Percentiles rank a stretch among this genome's conserved stretches.
These are phyloP conservation scores for Drosophila pachea DNA, from an alignment of 1,140 invertebrate genomes.

Conservation along the genomic window DNA sequence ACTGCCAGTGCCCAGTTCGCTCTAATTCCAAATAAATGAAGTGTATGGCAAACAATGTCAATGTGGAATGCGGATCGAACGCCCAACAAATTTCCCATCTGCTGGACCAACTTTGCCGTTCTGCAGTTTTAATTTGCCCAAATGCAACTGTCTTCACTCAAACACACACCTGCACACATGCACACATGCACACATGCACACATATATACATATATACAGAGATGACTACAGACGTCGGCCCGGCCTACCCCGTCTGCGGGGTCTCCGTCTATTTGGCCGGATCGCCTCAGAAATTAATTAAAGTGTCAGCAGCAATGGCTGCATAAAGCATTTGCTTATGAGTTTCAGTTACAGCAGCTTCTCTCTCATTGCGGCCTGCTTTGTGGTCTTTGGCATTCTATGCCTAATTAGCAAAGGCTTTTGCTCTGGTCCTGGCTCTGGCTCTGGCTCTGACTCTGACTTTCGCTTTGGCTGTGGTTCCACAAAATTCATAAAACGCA, in stretches of 20 bases:
- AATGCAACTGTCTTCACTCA: constrained; percentile 46
- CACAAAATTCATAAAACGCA: constrained; percentile 47
- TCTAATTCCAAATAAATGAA: constrained; percentile 78
- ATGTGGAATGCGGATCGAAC: constrained; percentile 25
- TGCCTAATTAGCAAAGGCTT: constrained; percentile 58
- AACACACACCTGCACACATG: too few relatives aligned
- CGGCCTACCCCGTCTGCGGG: too few relatives aligned
- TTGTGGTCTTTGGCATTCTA: constrained; percentile 22
- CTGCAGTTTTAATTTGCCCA: constrained; percentile 57
- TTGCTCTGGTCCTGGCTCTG: not conserved
- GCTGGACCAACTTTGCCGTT: constrained; percentile 57
- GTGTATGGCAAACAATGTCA: constrained; percentile 76
- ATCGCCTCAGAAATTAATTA: constrained; percentile 66
- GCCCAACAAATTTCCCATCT: not conserved
- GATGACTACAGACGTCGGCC: too few relatives aligned
- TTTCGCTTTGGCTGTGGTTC: not conserved
- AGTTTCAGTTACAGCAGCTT: not conserved
- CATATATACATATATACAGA: too few relatives aligned
- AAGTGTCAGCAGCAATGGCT: constrained; percentile 46
- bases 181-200: too few relatives aligned
- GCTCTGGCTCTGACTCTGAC: too few relatives aligned
- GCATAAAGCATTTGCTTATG: constrained; percentile 17
- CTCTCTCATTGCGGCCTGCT: constrained; percentile 1
- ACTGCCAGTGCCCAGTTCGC: constrained; percentile 48
- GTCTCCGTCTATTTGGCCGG: constrained; percentile 29